Percentiles rank a stretch among this genome's conserved stretches.
phyloP scores from a whole-genome alignment of 2,888 invertebrate genomes.

The Diplazon laetatorius region DNA sequence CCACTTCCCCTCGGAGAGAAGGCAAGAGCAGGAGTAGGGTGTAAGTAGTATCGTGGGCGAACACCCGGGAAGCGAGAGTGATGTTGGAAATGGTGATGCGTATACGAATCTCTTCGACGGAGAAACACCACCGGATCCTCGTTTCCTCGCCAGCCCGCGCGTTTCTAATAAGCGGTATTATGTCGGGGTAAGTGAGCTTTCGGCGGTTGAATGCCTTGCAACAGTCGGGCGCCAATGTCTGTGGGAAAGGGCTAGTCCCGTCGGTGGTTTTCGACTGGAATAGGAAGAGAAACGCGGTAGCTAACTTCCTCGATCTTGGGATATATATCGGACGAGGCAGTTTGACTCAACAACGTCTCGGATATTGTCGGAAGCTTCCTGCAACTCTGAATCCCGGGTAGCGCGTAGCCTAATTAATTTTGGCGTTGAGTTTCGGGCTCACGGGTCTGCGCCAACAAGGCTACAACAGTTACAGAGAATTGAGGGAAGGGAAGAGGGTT shows the following conservation, averaged over 20 bases:
- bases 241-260: conserved; percentile 11
- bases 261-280: conserved; percentile 6
- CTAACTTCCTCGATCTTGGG: conserved; percentile 54
- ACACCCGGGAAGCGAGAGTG: conserved; percentile 10
- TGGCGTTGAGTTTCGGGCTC: conserved; percentile 40
- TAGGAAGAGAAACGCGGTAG: conserved; percentile 20
- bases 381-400: conserved; percentile 47
- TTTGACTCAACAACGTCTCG: conserved; percentile 49
- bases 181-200: conserved; percentile 62
- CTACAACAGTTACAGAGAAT: background rate
- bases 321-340: conserved; percentile 39
- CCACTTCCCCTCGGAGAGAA: conserved; percentile 40
- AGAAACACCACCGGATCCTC: conserved; percentile 43
- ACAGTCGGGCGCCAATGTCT: conserved; percentile 48
- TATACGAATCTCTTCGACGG: conserved; percentile 1
- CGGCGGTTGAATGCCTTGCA: conserved; percentile 41
- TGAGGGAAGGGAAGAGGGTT: background rate
- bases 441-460: conserved; percentile 5
- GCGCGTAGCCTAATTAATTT: conserved; percentile 60
- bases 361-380: conserved; percentile 27
- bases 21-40: conserved; percentile 36
- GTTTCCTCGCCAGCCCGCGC: conserved; percentile 55
- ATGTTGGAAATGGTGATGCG: conserved; percentile 41
- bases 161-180: conserved; percentile 71
- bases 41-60: conserved; percentile 18